Conservation (phyloP, 2,113 vertebrate genomes). For the Falco punctatus region DNA sequence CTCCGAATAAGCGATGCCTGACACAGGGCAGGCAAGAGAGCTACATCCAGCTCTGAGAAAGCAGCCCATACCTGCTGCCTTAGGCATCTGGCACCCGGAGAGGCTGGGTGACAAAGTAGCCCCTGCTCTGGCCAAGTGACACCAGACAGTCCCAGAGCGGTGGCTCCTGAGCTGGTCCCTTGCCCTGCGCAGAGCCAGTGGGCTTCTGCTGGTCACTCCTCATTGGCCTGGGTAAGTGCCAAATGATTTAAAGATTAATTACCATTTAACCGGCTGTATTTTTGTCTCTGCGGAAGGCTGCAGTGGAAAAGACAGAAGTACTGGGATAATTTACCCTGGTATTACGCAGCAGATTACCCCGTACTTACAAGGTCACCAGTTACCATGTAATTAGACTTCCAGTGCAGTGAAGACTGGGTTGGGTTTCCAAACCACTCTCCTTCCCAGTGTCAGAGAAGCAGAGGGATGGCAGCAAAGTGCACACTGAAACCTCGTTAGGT, state of each 20-base stretch:
- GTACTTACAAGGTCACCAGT: slow-evolving; percentile 43
- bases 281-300: neutral
- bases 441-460: neutral
- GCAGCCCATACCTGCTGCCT: neutral
- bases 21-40: neutral
- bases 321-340: slow-evolving; percentile 43
- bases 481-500: slow-evolving; percentile 20
- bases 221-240: neutral
- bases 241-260: slow-evolving; percentile 54
- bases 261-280: neutral
- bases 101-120: neutral
- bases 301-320: slow-evolving; percentile 17
- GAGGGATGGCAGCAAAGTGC: slow-evolving; percentile 22
- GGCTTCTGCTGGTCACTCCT: neutral
- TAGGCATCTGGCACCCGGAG: accelerated
- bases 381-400: slow-evolving; percentile 50
- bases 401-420: accelerated
- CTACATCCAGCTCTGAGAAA: neutral
- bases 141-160: neutral
- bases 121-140: neutral
- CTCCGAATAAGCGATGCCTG: neutral
- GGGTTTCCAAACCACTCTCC: slow-evolving; percentile 24
- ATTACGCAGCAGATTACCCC: slow-evolving; percentile 49
- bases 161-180: neutral
- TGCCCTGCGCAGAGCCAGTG: neutral